Evolutionary conservation across 2,888 invertebrate genomes (phyloP), one percentile per base, ranked within the genome.

Genomic region (Caenorhabditis angaria): DNA sequence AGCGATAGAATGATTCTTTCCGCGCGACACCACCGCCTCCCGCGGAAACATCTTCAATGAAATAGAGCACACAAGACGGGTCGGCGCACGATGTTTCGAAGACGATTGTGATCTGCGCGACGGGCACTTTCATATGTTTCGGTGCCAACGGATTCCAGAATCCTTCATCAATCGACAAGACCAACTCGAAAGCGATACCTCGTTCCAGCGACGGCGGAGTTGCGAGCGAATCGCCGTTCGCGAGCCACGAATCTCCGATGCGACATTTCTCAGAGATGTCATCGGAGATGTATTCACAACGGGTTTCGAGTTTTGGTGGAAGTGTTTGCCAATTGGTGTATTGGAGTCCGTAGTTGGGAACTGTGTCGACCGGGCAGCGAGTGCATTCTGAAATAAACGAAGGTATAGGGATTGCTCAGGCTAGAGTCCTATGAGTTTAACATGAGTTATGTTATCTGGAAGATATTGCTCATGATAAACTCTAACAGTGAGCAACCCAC

Each of bases 81-180:
- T 87, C 85, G 0, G 83, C 80, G 83, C 91, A 91, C 20, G 86
- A 79, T n/a, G 90, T 88, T 73, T 91, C 90, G 84, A 91, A 90
- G 22, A 88, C 88, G 78, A 91, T 90, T 1, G 88, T 88, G 48
- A 91, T 81, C 12, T 88, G 85, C 0, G 89, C 90, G 12, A 90
- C 88, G 60, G 87, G 86, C 27, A 89, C 76, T 86, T 88, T 51
- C 29, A 65, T 51, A 1, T 60, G 68, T 50, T 28, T 60, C 18
- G 80, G 77, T 8, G 81, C 75, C 10, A 88, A 65, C 18, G 83
- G 87, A 54, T 87, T 83, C 69, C 72, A 77, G 75, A 87, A 87
- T n/a, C 85, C 82, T 61, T 90, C 90, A 35, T 88, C 87, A 1
- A 91, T 88, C 22, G 87, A 84, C 8, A 90, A 78, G 10, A 88